Base-by-base conservation (phyloP, 2,888 invertebrate species). In the Idaea dimidiata region DNA sequence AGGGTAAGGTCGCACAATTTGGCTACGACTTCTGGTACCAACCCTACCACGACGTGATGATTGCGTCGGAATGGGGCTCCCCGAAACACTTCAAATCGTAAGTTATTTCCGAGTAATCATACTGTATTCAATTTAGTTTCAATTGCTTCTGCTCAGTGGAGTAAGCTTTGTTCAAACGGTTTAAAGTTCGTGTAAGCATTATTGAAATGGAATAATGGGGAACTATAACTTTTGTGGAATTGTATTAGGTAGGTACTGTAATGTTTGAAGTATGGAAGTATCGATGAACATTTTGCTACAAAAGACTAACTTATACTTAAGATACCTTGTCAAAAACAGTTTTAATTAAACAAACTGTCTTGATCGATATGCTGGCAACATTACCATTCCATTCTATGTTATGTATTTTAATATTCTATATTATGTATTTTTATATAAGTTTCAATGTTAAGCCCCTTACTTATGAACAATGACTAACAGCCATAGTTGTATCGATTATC, bases 1-100 rank as follows among this genome's bases (percentile, higher is more conserved):
- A 94, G 66, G 96, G 96, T 0, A 91, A 94, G 70, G 81, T 83
- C n/a, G 95, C 97, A 0, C 88, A 94, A 61, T 97, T 96, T 73
- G 97, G 97, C 6, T 99, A 99, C 83, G 99, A 99, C 85, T 99
- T 97, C 83, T 99, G 99, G 99, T 99, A 99, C 84, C 99, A 99
- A 81, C 99, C 99, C 0, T 94, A 97, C 75, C 96, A 96, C 76
- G 97, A 99, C 86, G 94, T 97, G 0, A 96, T 99, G 95, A 93
- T 98, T 18, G 95, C 98, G 16, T 94, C 96, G 0, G 99, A 99
- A 91, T 99, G 99, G 99, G 98, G 97, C 0, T 94, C 95, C 0
- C 99, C 99, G 0, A 96, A 94, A 67, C 91, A 95, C 59, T 98
- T 98, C 82, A 95, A 95, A 74, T 89, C 88, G 93, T 95, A 70